These are phyloP conservation scores for Spea multiplicata DNA, from an alignment of 2,113 vertebrate genomes.

Conservation along the genomic window DNA sequence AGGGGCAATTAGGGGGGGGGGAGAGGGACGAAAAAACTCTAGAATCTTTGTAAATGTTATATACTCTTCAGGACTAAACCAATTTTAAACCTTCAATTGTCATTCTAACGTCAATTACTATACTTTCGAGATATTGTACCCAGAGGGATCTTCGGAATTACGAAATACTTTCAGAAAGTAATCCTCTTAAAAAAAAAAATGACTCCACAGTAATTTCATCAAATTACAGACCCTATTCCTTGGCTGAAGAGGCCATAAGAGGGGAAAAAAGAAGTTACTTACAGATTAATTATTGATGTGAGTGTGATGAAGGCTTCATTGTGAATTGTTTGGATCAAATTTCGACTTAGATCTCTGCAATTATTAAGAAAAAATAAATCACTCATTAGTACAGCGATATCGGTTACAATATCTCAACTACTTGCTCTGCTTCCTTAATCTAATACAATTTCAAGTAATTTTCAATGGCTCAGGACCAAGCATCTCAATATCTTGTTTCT, in stretches of 20 bases:
- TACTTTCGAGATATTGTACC: slow-evolving; percentile 13
- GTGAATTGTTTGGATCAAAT: slow-evolving; percentile 81
- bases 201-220: background rate
- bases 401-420: background rate
- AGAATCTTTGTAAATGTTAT: too few relatives aligned
- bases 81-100: slow-evolving; percentile 14
- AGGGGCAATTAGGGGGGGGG: too few relatives aligned
- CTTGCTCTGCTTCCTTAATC: background rate
- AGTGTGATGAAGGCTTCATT: slow-evolving; percentile 81
- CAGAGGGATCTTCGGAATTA: slow-evolving; percentile 28
- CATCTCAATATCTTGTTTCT: slow-evolving; percentile 4
- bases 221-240: background rate
- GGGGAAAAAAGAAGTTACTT: slow-evolving; percentile 65
- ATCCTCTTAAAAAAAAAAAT: slow-evolving; percentile 28
- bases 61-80: slow-evolving; percentile 17
- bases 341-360: slow-evolving; percentile 91
- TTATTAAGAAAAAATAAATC: slow-evolving; percentile 39
- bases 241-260: background rate
- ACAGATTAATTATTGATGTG: slow-evolving; percentile 84
- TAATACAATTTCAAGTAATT: background rate
- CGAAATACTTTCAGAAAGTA: slow-evolving; percentile 24
- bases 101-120: slow-evolving; percentile 14
- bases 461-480: background rate
- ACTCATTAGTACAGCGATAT: background rate
- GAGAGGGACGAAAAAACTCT: too few relatives aligned